phyloP scores from a whole-genome alignment of 2,797 vertebrate species.

The Nasua narica region DNA sequence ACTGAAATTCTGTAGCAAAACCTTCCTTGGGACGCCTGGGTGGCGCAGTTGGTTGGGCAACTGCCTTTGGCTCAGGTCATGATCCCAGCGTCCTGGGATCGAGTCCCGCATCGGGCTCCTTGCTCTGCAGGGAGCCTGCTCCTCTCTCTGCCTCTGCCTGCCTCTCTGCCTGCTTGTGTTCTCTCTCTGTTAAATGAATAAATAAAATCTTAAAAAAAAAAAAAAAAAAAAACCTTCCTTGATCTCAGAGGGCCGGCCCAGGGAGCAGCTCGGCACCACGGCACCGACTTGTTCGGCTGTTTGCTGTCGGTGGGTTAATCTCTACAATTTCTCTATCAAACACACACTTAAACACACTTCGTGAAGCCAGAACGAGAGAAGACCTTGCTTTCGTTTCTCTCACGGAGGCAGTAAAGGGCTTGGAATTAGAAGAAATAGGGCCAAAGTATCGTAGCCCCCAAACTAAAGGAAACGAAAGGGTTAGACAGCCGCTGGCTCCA shows the following conservation, averaged over 20 bases:
- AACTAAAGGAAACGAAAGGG: background rate
- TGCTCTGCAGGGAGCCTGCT: too few relatives aligned
- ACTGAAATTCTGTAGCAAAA: background rate
- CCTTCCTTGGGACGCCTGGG: background rate
- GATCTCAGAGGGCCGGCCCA: fast-evolving
- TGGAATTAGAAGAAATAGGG: background rate
- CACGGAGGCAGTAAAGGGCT: background rate
- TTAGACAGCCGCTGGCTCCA: fast-evolving
- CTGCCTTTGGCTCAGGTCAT: too few relatives aligned
- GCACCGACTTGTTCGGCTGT: background rate
- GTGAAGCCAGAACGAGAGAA: fast-evolving
- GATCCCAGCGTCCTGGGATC: too few relatives aligned
- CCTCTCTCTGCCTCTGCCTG: too few relatives aligned
- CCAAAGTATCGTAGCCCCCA: too few relatives aligned
- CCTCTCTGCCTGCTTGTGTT: too few relatives aligned
- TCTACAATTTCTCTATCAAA: background rate
- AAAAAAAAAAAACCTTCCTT: background rate
- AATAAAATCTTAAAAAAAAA: too few relatives aligned
- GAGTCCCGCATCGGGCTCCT: too few relatives aligned
- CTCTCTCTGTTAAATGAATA: too few relatives aligned
- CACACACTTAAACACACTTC: fast-evolving
- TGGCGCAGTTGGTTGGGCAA: too few relatives aligned
- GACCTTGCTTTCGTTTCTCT: fast-evolving
- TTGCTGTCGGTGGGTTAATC: background rate
- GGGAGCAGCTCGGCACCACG: background rate